Base-by-base conservation (phyloP, 2,113 vertebrate genomes). In the Calonectris borealis region DNA sequence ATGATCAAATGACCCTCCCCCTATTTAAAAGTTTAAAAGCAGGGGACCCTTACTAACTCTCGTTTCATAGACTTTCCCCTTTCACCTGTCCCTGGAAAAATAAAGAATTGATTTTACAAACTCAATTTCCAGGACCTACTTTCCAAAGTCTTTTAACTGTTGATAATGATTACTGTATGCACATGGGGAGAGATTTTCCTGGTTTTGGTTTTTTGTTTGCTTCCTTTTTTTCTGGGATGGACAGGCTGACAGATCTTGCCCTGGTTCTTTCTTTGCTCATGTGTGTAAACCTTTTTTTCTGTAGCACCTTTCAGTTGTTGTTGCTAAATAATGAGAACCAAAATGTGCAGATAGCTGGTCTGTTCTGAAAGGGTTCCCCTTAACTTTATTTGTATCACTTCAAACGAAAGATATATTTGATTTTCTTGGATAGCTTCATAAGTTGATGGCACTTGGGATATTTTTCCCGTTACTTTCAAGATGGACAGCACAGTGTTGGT, bases 121-220 rank as follows among this genome's bases (percentile, higher is more conserved):
- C 42, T 42, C 13, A 42, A 42, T 42, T 15, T 42, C 17, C 34
- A 75, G 10, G 32, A 60, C 6, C 3, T 49, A 27, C 6, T 79
- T 64, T 68, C 92, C 26, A 82, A 82, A 84, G 20, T 10, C 3
- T 57, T 82, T 71, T 68, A 46, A 46, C 4, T 48, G 3, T 42
- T 82, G 15, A 11, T 54, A 61, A 54, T 5, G 4, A 51, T 38
- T 20, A 55, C 0, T 2, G 0, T 44, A 2, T 26, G 13, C 6
- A 54, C 7, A 4, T 34, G 1, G 7, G 3, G 9, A 22, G 11
- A 27, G 11, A 54, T 77, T 65, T 84, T 66, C 10, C 5, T 16
- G 3, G 3, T 4, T 38, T 46, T 15, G 2, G 1, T 73, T 38
- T 31, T 54, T 22, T 66, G 12, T 44, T 58, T 60, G 6, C 1